phyloP scores from a whole-genome alignment of 2,888 invertebrate genomes.

The Drosophila tripunctata region DNA sequence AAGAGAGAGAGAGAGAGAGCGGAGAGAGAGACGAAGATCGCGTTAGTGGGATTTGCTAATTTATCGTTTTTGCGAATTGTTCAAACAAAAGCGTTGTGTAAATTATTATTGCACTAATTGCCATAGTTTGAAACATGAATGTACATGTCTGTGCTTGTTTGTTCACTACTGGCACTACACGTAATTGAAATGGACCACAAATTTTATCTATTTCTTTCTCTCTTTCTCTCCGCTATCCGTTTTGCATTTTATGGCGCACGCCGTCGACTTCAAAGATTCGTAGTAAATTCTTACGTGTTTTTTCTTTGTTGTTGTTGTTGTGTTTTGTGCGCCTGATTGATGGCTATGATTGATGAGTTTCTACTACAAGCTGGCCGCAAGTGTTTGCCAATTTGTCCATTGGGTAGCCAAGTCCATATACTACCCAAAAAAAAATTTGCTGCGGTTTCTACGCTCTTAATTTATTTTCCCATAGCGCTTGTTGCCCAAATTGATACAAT shows the following conservation, averaged over 20 bases:
- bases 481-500: slow-evolving; percentile 67
- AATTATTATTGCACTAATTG: slow-evolving; percentile 20
- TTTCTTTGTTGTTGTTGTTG: slow-evolving; percentile 8
- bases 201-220: slow-evolving; percentile 23
- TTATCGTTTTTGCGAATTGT: slow-evolving; percentile 14
- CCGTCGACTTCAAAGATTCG: slow-evolving; percentile 68
- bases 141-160: slow-evolving; percentile 13
- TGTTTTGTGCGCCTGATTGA: slow-evolving; percentile 64
- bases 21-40: no score
- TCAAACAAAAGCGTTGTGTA: slow-evolving; percentile 20
- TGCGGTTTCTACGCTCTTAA: slow-evolving; percentile 25
- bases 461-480: slow-evolving; percentile 44
- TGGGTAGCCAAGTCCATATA: neutral
- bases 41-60: slow-evolving; percentile 31
- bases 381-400: slow-evolving; percentile 21
- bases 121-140: neutral
- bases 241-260: slow-evolving; percentile 48
- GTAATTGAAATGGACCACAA: slow-evolving; percentile 67
- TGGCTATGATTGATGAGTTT: slow-evolving; percentile 73
- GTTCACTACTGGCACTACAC: slow-evolving; percentile 19
- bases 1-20: no score
- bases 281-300: no score
- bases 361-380: slow-evolving; percentile 38
- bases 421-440: slow-evolving; percentile 1
- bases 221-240: neutral